These are phyloP conservation scores for Planiliza haematocheilus DNA, from an alignment of 2,113 vertebrate genomes.

Conservation along the genomic window DNA sequence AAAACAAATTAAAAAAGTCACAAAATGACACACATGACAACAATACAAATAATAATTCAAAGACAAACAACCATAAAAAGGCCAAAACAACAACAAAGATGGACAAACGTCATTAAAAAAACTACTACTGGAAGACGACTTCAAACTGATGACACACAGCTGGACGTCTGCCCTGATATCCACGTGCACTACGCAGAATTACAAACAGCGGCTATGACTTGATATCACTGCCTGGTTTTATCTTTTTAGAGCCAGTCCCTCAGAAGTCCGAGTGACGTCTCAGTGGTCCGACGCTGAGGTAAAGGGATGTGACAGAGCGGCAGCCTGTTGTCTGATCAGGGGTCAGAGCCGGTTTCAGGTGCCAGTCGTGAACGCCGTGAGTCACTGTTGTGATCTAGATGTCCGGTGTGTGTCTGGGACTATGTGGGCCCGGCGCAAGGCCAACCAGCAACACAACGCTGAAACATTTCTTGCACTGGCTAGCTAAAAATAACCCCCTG, in stretches of 20 bases:
- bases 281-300: neutral
- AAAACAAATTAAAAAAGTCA: neutral
- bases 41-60: too few relatives aligned
- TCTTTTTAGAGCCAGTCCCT: neutral
- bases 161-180: too few relatives aligned
- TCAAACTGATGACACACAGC: too few relatives aligned
- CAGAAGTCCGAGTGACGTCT: neutral
- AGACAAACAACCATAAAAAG: too few relatives aligned
- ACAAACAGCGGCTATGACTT: neutral
- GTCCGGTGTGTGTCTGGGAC: constrained; percentile 11
- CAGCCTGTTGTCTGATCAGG: constrained; percentile 19
- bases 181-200: neutral
- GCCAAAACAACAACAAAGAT: too few relatives aligned
- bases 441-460: constrained; percentile 26
- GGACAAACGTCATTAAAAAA: too few relatives aligned
- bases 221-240: neutral
- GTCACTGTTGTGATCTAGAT: constrained; percentile 44
- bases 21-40: too few relatives aligned
- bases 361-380: constrained; percentile 46
- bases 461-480: constrained; percentile 31
- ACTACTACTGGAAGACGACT: too few relatives aligned
- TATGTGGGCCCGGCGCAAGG: constrained; percentile 2
- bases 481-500: constrained; percentile 66
- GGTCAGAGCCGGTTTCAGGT: constrained; percentile 59
- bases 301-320: constrained; percentile 31